These are phyloP conservation scores for Eumerus sabulonum DNA, from an alignment of 2,888 invertebrate species.

Conservation along the genomic window DNA sequence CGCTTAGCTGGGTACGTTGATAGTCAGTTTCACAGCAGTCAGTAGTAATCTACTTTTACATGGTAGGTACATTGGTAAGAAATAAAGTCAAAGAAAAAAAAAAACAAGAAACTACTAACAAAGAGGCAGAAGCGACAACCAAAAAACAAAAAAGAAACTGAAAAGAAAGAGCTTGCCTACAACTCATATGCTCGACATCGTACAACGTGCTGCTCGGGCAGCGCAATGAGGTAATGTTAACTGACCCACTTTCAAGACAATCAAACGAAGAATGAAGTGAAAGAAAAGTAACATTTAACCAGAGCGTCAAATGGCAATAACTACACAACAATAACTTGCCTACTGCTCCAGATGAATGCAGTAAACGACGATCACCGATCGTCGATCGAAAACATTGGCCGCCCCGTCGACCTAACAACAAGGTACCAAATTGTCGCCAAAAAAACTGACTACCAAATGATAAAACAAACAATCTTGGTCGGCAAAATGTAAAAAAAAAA, in stretches of 20 bases:
- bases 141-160: background rate
- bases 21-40: conserved; percentile 36
- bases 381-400: conserved; percentile 10
- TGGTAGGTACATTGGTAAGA: conserved; percentile 35
- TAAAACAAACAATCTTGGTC: conserved; percentile 24
- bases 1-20: conserved; percentile 51
- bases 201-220: background rate
- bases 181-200: background rate
- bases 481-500: background rate
- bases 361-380: conserved; percentile 32
- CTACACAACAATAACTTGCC: conserved; percentile 21
- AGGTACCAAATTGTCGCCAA: conserved; percentile 41
- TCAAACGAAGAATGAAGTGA: conserved; percentile 7
- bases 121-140: background rate
- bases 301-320: conserved; percentile 38
- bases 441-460: conserved; percentile 4
- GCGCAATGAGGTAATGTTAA: conserved; percentile 56
- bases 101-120: background rate
- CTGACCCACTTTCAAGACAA: conserved; percentile 45
- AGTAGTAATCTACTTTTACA: conserved; percentile 44
- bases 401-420: conserved; percentile 34
- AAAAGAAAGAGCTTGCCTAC: conserved; percentile 33
- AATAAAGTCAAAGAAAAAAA: background rate
- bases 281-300: conserved; percentile 7
- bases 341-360: conserved; percentile 24